These are phyloP conservation scores for Neodiprion pinetum DNA, from an alignment of 1,140 invertebrate species.

Conservation along the genomic window DNA sequence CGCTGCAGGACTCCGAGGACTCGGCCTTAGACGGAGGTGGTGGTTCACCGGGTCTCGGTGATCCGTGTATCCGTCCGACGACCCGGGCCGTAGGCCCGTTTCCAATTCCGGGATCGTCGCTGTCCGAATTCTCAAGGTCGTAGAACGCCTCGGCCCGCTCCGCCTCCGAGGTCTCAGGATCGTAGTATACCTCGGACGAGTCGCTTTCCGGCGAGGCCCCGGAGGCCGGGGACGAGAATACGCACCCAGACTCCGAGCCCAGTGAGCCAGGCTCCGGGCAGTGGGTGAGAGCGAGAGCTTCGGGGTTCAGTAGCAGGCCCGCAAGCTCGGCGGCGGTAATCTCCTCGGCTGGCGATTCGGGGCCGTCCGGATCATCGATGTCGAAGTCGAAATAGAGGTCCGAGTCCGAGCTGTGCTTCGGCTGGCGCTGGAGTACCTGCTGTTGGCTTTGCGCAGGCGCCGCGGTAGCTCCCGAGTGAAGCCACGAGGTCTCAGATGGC, in stretches of 20 bases:
- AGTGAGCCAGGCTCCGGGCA: conserved; percentile 51
- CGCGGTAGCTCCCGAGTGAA: conserved; percentile 31
- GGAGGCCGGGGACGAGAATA: conserved; percentile 50
- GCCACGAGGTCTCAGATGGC: conserved; percentile 44
- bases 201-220: conserved; percentile 53
- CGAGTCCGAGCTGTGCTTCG: conserved; percentile 55
- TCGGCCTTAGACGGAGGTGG: conserved; percentile 26
- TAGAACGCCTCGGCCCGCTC: conserved; percentile 46
- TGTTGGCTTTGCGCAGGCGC: conserved; percentile 51
- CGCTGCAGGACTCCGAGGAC: conserved; percentile 43
- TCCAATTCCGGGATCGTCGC: conserved; percentile 26
- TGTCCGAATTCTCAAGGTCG: conserved; percentile 46
- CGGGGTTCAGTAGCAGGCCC: conserved; percentile 34
- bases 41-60: not conserved
- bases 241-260: conserved; percentile 62
- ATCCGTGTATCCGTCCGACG: not conserved
- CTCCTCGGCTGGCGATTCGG: conserved; percentile 73
- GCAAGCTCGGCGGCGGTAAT: conserved; percentile 51
- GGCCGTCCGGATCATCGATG: conserved; percentile 65
- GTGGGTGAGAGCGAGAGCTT: conserved; percentile 42
- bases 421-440: conserved; percentile 47
- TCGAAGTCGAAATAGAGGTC: conserved; percentile 68
- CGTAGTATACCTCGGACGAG: conserved; percentile 64
- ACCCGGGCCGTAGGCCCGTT: conserved; percentile 23
- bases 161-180: conserved; percentile 56